Evolutionary conservation across 2,113 vertebrate genomes (phyloP), one percentile per base, ranked within the genome.

Genomic region (Ciconia boyciana): DNA sequence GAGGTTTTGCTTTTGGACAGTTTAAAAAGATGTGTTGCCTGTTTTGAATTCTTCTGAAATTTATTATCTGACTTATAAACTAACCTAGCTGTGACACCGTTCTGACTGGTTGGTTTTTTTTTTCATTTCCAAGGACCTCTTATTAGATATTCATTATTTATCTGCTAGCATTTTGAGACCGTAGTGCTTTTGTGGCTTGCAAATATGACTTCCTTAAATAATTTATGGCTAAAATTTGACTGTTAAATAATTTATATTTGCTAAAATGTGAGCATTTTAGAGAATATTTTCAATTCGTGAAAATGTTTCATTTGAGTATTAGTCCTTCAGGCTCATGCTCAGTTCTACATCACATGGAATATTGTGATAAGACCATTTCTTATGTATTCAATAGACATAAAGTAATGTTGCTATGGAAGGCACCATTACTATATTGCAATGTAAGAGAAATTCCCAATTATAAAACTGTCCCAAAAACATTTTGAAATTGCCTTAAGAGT

Each of bases 61-160:
- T 19, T 57, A 34, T 71, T 93, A 41, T 69, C 34, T 7, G 2
- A 72, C 78, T 94, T 83, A 44, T 0, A 72, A 90, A 80, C 92
- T 76, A 90, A 69, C 78, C 54, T 80, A 61, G 34, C 62, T 72
- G 41, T 65, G 75, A 72, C 28, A 31, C 70, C 55, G 10, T 87
- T 89, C 44, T 95, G 69, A 20, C 69, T 90, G 21, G 9, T 39
- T 39, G 39, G 39, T 4, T 0, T 17, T 81, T 51, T 82, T 80
- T 83, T 83, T 32, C 39, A n/a, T 16, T 93, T 96, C 84, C 81
- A 85, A 82, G 71, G 71, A 68, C 54, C 75, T 85, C 66, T 94
- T 83, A 44, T 65, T 87, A 83, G 87, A 29, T 83, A 96, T 96
- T 94, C 62, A 91, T 96, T 94, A 96, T 96, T 96, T 94, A 94